Conservation (phyloP, 2,888 invertebrate genomes). For the Pachycephus smyrnensis region DNA sequence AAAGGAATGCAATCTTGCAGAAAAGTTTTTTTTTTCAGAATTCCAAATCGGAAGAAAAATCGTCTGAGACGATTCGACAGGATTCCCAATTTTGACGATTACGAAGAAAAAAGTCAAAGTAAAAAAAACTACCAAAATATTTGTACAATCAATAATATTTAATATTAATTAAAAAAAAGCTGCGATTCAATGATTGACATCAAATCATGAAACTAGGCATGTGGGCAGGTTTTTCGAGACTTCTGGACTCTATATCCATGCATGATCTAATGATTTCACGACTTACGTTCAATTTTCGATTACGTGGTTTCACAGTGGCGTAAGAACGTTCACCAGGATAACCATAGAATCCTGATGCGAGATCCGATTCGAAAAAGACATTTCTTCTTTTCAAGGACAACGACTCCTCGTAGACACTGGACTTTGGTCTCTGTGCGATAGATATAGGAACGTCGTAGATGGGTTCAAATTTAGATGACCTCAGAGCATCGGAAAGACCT, state of each 20-base stretch:
- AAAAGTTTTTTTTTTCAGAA: too few relatives aligned
- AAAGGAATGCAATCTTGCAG: too few relatives aligned
- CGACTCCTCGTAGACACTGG: constrained; percentile 43
- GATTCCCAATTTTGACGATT: not conserved
- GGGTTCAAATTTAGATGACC: not conserved
- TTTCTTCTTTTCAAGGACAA: constrained; percentile 36
- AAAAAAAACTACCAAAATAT: not conserved
- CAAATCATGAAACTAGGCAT: too few relatives aligned
- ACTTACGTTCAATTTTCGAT: constrained; percentile 21
- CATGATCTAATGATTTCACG: constrained; percentile 26
- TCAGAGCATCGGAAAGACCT: not conserved
- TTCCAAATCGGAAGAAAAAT: too few relatives aligned
- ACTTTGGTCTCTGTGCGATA: constrained; percentile 33
- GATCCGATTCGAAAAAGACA: not conserved
- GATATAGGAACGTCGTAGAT: constrained; percentile 41
- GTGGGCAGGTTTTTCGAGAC: too few relatives aligned
- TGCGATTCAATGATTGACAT: not conserved
- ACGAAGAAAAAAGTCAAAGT: not conserved
- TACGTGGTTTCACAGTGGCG: constrained; percentile 40
- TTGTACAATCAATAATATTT: not conserved
- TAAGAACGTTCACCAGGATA: constrained; percentile 25
- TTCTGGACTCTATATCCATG: constrained; percentile 4
- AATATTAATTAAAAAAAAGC: too few relatives aligned
- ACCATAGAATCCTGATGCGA: constrained; percentile 28
- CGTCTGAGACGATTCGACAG: too few relatives aligned